phyloP scores from a whole-genome alignment of 64 coral and sea anemone species.

The Dendronephthya gigantea region DNA sequence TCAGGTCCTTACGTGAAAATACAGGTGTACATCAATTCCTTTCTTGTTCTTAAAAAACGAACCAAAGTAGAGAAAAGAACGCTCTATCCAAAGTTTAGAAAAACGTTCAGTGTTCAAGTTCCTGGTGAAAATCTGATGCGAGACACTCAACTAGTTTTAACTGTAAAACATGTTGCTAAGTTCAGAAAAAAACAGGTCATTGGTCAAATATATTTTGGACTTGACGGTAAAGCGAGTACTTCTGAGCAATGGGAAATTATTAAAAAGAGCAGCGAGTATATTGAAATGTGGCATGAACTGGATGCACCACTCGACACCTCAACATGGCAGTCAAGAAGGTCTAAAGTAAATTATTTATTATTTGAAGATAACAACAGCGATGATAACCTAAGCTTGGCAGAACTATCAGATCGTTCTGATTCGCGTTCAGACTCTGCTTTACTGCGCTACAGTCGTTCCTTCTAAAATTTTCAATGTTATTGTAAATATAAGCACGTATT shows the following conservation, averaged over 20 bases:
- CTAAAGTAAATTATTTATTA: slow-evolving; percentile 6
- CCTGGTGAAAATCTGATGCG: background rate
- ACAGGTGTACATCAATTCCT: slow-evolving; percentile 9
- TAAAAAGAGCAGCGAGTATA: background rate
- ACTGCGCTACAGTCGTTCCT: background rate
- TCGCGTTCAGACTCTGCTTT: background rate
- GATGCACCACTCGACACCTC: background rate
- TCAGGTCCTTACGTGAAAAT: slow-evolving; percentile 14
- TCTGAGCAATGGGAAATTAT: background rate
- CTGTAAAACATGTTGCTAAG: slow-evolving; percentile 10
- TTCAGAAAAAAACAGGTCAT: slow-evolving; percentile 6
- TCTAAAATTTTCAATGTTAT: background rate
- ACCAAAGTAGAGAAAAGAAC: slow-evolving; percentile 5
- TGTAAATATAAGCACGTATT: too few relatives aligned
- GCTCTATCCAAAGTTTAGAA: slow-evolving; percentile 6
- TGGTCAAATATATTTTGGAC: background rate
- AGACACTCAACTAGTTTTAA: slow-evolving; percentile 1
- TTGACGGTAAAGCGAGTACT: background rate
- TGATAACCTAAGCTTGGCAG: background rate
- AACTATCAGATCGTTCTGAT: background rate
- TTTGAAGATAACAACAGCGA: slow-evolving; percentile 9
- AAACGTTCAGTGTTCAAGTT: background rate
- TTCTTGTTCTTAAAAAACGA: slow-evolving; percentile 13
- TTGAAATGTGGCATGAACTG: slow-evolving; percentile 9
- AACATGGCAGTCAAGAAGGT: background rate